Conservation (phyloP, 2,113 vertebrate species). For the Phylloscopus trochilus region DNA sequence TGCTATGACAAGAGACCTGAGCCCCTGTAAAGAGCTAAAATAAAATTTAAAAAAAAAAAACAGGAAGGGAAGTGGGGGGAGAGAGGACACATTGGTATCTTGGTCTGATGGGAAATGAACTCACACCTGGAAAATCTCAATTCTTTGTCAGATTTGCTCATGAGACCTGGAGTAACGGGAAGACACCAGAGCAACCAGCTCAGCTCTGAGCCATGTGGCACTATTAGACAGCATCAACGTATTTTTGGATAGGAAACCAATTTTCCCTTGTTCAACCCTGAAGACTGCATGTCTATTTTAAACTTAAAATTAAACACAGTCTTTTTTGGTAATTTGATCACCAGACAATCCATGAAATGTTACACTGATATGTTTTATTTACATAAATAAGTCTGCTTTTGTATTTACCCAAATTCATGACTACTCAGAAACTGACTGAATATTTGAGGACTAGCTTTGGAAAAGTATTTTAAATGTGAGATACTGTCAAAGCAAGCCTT, state of each 20-base stretch:
- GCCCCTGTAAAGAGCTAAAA: neutral
- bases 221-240: neutral
- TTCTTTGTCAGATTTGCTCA: neutral
- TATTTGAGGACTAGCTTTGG: neutral
- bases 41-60: neutral
- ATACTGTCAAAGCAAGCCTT: neutral
- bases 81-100: neutral
- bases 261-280: neutral
- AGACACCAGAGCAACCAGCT: neutral
- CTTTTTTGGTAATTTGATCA: slow-evolving; percentile 15
- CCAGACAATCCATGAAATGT: neutral
- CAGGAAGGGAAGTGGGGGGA: neutral
- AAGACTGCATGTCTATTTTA: neutral
- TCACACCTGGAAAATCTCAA: neutral
- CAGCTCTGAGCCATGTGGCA: neutral
- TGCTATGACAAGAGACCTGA: neutral
- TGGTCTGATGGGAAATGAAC: neutral
- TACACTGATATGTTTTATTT: neutral
- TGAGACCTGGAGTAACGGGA: neutral
- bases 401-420: neutral
- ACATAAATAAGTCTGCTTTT: neutral
- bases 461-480: neutral
- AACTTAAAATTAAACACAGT: neutral
- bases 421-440: neutral
- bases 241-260: slow-evolving; percentile 17